phyloP scores from a whole-genome alignment of 2,113 vertebrate genomes.

The Athene noctua region DNA sequence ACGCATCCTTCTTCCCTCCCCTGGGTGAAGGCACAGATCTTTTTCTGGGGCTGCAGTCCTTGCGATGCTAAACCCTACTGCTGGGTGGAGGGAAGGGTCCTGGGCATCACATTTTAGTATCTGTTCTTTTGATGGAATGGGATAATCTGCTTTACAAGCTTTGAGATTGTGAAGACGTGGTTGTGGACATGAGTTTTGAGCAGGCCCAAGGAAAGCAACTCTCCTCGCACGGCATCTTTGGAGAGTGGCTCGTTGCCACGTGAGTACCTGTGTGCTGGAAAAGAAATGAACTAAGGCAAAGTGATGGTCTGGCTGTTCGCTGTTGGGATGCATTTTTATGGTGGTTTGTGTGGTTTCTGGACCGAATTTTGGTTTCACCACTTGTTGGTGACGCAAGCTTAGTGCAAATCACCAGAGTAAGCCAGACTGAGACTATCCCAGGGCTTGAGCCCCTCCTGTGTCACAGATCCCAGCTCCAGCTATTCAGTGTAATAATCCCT shows the following conservation, averaged over 20 bases:
- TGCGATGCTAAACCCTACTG: neutral
- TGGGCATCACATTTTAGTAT: too few relatives aligned
- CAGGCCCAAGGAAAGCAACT: neutral
- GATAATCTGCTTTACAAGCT: neutral
- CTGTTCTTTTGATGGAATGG: too few relatives aligned
- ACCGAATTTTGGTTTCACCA: neutral
- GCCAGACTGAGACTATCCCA: too few relatives aligned
- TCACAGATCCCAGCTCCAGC: neutral
- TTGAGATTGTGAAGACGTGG: fast-evolving
- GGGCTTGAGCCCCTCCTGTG: neutral
- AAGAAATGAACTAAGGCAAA: neutral
- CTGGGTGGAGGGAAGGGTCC: neutral
- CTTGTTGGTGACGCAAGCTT: neutral
- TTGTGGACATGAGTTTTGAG: fast-evolving
- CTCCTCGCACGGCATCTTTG: neutral
- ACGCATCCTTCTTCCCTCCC: neutral
- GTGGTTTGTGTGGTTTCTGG: neutral
- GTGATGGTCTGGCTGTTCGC: neutral
- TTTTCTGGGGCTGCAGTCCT: neutral
- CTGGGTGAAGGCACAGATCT: neutral
- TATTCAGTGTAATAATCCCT: neutral
- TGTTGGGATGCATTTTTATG: fast-evolving
- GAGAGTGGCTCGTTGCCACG: neutral
- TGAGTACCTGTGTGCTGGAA: neutral
- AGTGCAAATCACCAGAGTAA: neutral